A percentile compares a stretch with the other conserved stretches of the same genome.
Conservation (phyloP, 2,113 vertebrate species). For the Nycticryphes semicollaris region DNA sequence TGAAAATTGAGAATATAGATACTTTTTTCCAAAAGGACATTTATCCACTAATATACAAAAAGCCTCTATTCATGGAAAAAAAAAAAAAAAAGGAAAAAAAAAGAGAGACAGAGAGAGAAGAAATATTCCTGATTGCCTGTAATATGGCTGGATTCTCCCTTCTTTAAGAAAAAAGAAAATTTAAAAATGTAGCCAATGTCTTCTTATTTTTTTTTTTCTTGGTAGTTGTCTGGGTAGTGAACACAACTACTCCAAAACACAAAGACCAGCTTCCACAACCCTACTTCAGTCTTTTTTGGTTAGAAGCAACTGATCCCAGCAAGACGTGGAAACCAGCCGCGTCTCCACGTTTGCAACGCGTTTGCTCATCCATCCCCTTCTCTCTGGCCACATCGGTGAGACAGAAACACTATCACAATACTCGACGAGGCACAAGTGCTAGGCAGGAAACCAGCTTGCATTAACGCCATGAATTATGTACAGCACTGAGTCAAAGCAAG, state of each 20-base stretch:
- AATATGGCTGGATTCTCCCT: background rate
- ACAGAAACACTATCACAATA: background rate
- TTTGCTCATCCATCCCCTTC: background rate
- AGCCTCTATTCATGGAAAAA: conserved; percentile 13
- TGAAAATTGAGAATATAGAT: background rate
- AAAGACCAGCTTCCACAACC: background rate
- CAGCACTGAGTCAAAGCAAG: background rate
- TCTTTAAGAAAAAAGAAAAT: background rate
- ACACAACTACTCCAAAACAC: background rate
- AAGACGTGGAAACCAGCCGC: background rate
- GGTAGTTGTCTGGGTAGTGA: background rate
- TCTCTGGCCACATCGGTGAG: background rate
- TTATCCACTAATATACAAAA: conserved; percentile 37
- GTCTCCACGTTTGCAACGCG: fast-evolving
- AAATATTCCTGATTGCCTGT: background rate
- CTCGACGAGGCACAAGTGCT: background rate
- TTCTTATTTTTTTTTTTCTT: background rate
- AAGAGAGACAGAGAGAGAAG: background rate
- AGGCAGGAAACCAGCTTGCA: background rate
- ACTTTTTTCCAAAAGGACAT: background rate
- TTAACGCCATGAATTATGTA: background rate
- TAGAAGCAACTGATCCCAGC: background rate
- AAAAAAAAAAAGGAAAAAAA: background rate
- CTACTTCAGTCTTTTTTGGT: background rate
- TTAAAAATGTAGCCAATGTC: background rate